These are phyloP conservation scores for Himalopsyche phryganea DNA, from an alignment of 1,140 invertebrate genomes.

Conservation along the genomic window DNA sequence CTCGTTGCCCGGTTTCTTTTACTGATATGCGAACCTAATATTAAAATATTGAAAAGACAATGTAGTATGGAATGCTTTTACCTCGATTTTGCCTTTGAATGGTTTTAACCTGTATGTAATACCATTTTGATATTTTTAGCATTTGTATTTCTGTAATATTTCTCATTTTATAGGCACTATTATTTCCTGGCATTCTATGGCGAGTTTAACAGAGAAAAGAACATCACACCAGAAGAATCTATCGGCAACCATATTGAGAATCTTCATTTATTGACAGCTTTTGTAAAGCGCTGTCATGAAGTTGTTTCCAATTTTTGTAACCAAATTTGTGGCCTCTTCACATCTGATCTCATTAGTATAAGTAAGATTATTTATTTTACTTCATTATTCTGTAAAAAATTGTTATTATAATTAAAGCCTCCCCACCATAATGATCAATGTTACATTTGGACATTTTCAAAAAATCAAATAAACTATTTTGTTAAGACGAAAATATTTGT, in stretches of 20 bases:
- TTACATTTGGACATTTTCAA: too few species aligned
- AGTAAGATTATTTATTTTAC: slow-evolving; percentile 49
- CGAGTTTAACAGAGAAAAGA: slow-evolving; percentile 40
- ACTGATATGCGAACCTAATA: too few species aligned
- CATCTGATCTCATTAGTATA: slow-evolving; percentile 46
- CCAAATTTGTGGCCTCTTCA: slow-evolving; percentile 63
- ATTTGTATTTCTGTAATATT: too few species aligned
- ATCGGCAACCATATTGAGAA: slow-evolving; percentile 47
- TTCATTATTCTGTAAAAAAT: neutral
- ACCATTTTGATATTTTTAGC: too few species aligned
- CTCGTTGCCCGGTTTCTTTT: too few species aligned
- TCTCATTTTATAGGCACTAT: slow-evolving; percentile 41
- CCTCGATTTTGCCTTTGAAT: too few species aligned
- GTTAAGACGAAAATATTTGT: too few species aligned
- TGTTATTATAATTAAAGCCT: neutral
- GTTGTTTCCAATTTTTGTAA: slow-evolving; percentile 62
- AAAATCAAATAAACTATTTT: too few species aligned
- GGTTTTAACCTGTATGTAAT: too few species aligned
- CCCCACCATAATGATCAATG: too few species aligned
- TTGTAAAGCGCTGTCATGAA: slow-evolving; percentile 64
- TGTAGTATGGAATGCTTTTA: too few species aligned
- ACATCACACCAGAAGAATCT: slow-evolving; percentile 18
- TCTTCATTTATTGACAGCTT: slow-evolving; percentile 64
- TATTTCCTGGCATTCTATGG: slow-evolving; percentile 45
- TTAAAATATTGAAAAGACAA: too few species aligned